Evolutionary conservation across 2,797 vertebrate species (phyloP).

Genomic region (Australoheros facetus): DNA sequence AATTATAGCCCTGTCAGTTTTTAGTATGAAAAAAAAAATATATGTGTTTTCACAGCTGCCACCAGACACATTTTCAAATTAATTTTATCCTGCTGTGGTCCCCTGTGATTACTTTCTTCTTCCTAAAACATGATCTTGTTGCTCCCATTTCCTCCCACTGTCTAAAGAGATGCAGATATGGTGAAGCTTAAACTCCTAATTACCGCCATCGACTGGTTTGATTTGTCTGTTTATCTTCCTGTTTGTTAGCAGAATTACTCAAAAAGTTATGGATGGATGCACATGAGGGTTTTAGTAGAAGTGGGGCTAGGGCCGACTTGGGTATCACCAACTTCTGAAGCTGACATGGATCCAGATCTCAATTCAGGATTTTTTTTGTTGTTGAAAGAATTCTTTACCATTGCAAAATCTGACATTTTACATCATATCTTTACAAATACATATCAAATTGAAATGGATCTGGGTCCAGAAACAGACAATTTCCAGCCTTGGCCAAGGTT

Average conservation of each 20-base stretch:
- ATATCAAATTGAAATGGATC: background rate
- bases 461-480: background rate
- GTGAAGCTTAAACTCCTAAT: background rate
- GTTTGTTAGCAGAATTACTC: background rate
- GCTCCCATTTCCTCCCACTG: background rate
- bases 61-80: background rate
- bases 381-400: background rate
- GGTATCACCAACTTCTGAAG: background rate
- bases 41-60: background rate
- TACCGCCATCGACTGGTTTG: background rate
- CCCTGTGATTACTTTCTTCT: background rate
- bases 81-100: background rate
- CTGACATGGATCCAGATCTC: background rate
- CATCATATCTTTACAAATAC: background rate
- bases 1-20: background rate
- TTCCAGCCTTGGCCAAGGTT: background rate
- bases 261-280: background rate
- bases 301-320: background rate
- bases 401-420: background rate
- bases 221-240: background rate
- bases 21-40: background rate
- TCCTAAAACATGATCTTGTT: background rate
- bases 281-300: background rate
- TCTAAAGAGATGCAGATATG: background rate
- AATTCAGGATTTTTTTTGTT: background rate